phyloP scores from a whole-genome alignment of 2,888 invertebrate species.

The Microctonus aethiopoides region DNA sequence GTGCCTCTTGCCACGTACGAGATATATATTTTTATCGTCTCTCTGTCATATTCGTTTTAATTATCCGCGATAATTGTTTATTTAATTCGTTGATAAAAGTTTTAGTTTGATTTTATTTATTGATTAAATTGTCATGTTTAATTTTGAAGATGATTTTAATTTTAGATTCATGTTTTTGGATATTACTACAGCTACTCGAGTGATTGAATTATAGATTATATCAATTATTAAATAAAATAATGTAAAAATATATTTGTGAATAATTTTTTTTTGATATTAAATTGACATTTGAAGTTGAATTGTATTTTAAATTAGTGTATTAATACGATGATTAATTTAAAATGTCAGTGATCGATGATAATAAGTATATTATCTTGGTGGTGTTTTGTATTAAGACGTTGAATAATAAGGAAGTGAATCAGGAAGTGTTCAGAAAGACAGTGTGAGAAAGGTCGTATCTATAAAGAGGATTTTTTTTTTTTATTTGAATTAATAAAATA shows the following conservation, averaged over 20 bases:
- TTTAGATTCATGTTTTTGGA: too few species aligned
- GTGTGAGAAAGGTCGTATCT: constrained; percentile 25
- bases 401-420: constrained; percentile 9
- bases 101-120: too few species aligned
- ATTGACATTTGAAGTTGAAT: too few species aligned
- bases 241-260: too few species aligned
- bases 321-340: neutral
- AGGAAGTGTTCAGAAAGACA: constrained; percentile 20
- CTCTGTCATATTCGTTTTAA: neutral
- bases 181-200: too few species aligned
- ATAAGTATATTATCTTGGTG: neutral
- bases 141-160: too few species aligned
- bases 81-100: neutral
- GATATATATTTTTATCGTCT: constrained; percentile 3
- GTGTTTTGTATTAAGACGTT: neutral
- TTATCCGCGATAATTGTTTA: neutral
- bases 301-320: too few species aligned
- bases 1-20: constrained; percentile 4
- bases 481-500: neutral
- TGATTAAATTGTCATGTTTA: too few species aligned
- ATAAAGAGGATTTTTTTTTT: neutral
- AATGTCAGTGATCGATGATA: neutral
- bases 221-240: too few species aligned
- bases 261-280: too few species aligned
- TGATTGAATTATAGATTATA: too few species aligned